phyloP scores from a whole-genome alignment of 2,797 vertebrate genomes.

The Chrysocyon brachyurus region DNA sequence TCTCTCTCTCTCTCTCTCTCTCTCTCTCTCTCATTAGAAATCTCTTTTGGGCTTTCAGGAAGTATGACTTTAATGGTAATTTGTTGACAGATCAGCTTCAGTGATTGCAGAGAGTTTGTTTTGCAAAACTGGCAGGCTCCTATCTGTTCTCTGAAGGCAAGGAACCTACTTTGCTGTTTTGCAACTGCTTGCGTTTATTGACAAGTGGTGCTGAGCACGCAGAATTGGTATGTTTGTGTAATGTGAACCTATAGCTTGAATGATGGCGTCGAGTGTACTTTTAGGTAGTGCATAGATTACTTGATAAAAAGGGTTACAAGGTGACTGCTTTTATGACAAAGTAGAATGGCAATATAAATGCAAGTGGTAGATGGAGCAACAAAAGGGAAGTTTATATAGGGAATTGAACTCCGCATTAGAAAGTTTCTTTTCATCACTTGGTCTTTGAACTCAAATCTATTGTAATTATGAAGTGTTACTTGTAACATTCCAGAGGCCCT shows the following conservation, averaged over 20 bases:
- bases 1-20: conserved; percentile 65
- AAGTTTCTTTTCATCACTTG: conserved; percentile 83
- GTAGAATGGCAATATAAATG: conserved; percentile 74
- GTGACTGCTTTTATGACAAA: conserved; percentile 86
- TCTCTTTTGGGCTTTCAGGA: conserved; percentile 85
- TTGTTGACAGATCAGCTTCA: conserved; percentile 87
- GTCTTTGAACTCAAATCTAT: conserved; percentile 81
- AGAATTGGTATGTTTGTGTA: conserved; percentile 91
- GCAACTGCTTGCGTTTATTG: conserved; percentile 88
- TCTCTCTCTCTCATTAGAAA: conserved; percentile 80
- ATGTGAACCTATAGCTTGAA: conserved; percentile 90
- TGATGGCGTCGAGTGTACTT: conserved; percentile 86
- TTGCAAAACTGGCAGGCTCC: conserved; percentile 85
- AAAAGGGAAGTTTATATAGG: conserved; percentile 84
- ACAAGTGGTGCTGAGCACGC: conserved; percentile 90
- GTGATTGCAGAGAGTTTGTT: conserved; percentile 86
- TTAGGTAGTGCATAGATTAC: conserved; percentile 85
- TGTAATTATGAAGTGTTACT: conserved; percentile 84
- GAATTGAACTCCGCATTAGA: conserved; percentile 62
- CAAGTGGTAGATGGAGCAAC: conserved; percentile 45
- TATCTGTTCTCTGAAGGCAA: conserved; percentile 86
- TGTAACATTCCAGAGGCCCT: conserved; percentile 80
- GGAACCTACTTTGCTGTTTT: conserved; percentile 83
- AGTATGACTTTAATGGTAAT: conserved; percentile 86
- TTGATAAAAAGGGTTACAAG: conserved; percentile 89